phyloP scores from a whole-genome alignment of 2,797 vertebrate species.

The Sebastes kiyomatsui region DNA sequence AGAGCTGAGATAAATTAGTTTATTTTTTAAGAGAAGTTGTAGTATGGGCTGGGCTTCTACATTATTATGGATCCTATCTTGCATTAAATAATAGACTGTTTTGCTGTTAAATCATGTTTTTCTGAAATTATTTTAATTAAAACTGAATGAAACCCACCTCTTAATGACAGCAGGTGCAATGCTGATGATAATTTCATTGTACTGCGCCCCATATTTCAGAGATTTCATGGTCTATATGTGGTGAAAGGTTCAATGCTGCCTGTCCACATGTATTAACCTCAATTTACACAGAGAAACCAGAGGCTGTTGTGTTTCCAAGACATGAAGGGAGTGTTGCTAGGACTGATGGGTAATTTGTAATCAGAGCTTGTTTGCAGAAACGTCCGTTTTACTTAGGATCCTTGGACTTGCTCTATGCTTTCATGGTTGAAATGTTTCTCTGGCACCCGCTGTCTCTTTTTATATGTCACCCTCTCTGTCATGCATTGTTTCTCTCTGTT shows the following conservation, averaged over 20 bases:
- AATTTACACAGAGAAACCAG: neutral
- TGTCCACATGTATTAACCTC: constrained; percentile 23
- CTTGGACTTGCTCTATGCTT: neutral
- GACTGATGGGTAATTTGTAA: constrained; percentile 8
- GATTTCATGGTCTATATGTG: constrained; percentile 1
- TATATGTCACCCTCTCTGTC: neutral
- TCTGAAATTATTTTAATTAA: neutral
- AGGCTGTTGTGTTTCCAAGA: constrained; percentile 1
- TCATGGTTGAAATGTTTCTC: neutral
- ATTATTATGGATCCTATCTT: neutral
- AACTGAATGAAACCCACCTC: neutral
- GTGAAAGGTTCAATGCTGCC: constrained; percentile 15
- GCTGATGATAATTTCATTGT: neutral
- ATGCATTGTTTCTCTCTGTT: neutral
- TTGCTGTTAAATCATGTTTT: neutral
- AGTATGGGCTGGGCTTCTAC: neutral
- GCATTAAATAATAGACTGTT: neutral
- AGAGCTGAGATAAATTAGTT: neutral
- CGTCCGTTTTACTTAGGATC: neutral
- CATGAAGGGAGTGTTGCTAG: neutral
- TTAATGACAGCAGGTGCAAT: constrained; percentile 34
- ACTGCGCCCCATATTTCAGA: neutral
- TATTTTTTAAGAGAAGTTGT: neutral
- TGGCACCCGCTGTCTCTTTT: neutral
- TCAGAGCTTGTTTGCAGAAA: constrained; percentile 21